Evolutionary conservation across 1,140 invertebrate species (phyloP).

Genomic region (Luehdorfia chinensis): DNA sequence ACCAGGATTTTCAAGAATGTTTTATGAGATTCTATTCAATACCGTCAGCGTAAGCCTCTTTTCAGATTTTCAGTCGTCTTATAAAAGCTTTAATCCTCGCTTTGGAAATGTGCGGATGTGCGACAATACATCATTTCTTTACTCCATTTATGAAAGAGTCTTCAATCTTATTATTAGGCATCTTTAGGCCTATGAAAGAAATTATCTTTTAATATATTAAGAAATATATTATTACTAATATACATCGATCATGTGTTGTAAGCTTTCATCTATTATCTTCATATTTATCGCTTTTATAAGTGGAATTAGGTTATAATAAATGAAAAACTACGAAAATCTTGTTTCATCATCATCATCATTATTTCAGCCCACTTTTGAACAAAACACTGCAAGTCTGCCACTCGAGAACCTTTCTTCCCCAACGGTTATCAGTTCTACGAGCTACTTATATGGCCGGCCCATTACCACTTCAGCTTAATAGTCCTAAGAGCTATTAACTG

Average conservation of each 20-base stretch:
- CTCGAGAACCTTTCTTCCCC: too few relatives aligned
- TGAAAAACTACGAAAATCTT: too few relatives aligned
- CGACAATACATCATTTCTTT: constrained; percentile 36
- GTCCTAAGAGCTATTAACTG: too few relatives aligned
- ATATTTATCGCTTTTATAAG: too few relatives aligned
- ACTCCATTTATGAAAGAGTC: constrained; percentile 19
- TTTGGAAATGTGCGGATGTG: constrained; percentile 35
- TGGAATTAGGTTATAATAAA: too few relatives aligned
- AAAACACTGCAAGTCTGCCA: too few relatives aligned
- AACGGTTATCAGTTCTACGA: too few relatives aligned
- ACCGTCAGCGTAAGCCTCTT: constrained; percentile 52
- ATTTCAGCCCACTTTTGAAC: too few relatives aligned
- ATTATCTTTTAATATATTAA: constrained; percentile 13
- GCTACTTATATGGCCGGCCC: too few relatives aligned
- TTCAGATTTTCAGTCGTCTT: constrained; percentile 57
- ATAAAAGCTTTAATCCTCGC: constrained; percentile 49
- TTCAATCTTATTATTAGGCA: constrained; percentile 18
- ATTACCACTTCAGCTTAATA: too few relatives aligned
- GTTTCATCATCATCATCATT: too few relatives aligned
- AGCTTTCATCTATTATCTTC: too few relatives aligned
- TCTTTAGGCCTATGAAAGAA: constrained; percentile 11
- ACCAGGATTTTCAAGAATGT: constrained; percentile 44
- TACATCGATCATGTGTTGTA: constrained; percentile 8
- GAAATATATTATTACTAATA: constrained; percentile 9
- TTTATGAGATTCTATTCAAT: constrained; percentile 55